Conservation (phyloP, 1,140 invertebrate species). For the Papilio machaon region DNA sequence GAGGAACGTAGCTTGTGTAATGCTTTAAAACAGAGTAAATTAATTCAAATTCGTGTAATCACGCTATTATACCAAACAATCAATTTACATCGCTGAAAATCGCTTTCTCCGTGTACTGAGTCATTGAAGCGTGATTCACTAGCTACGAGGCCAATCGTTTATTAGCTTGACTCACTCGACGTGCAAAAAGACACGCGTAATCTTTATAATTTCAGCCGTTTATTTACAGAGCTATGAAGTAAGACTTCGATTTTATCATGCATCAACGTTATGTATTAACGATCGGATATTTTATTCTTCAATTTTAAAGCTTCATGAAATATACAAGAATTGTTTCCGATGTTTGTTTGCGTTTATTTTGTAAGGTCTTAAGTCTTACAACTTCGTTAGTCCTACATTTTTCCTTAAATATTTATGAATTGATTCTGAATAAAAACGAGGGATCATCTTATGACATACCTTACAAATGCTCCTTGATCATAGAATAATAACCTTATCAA, state of each 20-base stretch:
- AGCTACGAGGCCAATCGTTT: slow-evolving; percentile 12
- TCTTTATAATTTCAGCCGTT: slow-evolving; percentile 28
- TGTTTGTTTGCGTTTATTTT: background rate
- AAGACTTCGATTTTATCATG: background rate
- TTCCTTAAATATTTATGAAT: too few relatives aligned
- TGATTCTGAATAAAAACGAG: too few relatives aligned
- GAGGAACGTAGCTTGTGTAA: too few relatives aligned
- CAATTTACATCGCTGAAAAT: slow-evolving; percentile 26
- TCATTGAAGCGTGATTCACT: slow-evolving; percentile 30
- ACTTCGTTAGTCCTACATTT: too few relatives aligned
- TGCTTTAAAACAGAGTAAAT: too few relatives aligned
- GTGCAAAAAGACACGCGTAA: slow-evolving; percentile 21
- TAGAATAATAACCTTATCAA: too few relatives aligned
- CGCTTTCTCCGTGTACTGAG: slow-evolving; percentile 25
- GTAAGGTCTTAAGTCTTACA: too few relatives aligned
- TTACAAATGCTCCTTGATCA: too few relatives aligned
- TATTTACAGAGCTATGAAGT: slow-evolving; percentile 20
- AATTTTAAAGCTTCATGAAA: background rate
- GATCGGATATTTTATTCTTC: background rate
- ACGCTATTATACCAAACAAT: background rate
- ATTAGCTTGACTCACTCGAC: slow-evolving; percentile 16
- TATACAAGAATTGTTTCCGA: background rate
- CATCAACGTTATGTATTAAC: background rate
- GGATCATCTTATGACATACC: too few relatives aligned
- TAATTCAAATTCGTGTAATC: background rate